Evolutionary conservation across 2,888 invertebrate species (phyloP).

Genomic region (Theretra japonica): DNA sequence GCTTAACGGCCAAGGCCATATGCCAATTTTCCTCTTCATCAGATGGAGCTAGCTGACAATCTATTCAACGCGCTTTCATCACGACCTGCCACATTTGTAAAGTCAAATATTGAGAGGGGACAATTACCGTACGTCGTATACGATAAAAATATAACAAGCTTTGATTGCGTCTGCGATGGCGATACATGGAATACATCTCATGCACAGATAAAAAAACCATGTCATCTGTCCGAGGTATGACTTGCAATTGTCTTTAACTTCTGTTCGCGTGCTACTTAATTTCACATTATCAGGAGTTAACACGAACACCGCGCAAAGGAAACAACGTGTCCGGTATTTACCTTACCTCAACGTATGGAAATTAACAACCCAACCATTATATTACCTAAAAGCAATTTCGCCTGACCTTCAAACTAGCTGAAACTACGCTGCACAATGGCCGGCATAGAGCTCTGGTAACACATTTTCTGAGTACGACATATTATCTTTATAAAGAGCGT

Average conservation of each 20-base stretch:
- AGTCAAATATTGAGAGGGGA: no score
- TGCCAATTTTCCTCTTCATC: neutral
- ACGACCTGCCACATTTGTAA: neutral
- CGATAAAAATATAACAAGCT: neutral
- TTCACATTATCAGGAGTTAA: neutral
- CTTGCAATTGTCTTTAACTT: neutral
- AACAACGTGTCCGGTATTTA: neutral
- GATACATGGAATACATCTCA: neutral
- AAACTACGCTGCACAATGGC: neutral
- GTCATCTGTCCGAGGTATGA: neutral
- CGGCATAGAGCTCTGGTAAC: neutral
- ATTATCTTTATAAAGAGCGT: neutral
- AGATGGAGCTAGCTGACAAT: neutral
- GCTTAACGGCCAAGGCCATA: conserved; percentile 14
- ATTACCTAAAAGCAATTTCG: neutral
- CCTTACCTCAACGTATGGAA: neutral
- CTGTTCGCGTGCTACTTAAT: neutral
- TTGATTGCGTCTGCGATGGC: neutral
- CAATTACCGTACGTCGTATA: no score
- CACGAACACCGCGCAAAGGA: neutral
- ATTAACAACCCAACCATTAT: neutral
- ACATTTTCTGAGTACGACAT: neutral
- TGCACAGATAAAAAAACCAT: neutral
- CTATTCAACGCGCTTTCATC: neutral
- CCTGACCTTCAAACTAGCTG: neutral